Conservation (phyloP, 2,888 invertebrate genomes). For the Auanema freiburgensis region DNA sequence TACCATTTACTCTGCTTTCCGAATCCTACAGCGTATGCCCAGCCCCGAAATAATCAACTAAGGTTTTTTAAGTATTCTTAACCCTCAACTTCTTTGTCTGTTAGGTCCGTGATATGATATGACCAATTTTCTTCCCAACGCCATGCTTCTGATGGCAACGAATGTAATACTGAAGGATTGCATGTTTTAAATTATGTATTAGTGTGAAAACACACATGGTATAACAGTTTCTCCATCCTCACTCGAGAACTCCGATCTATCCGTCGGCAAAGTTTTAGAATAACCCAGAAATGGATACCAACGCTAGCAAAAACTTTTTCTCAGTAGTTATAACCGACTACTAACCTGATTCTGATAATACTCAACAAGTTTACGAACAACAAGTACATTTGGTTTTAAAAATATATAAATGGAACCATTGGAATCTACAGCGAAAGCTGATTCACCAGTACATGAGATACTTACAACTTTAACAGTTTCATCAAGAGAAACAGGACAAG, state of each 20-base stretch:
- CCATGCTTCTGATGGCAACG: conserved; percentile 25
- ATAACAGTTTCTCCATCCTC: conserved; percentile 8
- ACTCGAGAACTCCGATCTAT: conserved; percentile 27
- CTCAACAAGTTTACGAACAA: no score
- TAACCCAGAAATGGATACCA: conserved; percentile 39
- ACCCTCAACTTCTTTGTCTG: conserved; percentile 26
- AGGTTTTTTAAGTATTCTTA: no score
- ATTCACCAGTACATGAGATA: no score
- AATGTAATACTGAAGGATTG: conserved; percentile 9
- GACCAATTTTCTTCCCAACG: conserved; percentile 42
- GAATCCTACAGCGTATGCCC: conserved; percentile 35
- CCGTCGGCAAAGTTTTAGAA: conserved; percentile 27
- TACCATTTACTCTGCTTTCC: conserved; percentile 22
- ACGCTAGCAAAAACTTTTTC: conserved; percentile 16
- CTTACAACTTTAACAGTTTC: not conserved
- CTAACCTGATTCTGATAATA: no score
- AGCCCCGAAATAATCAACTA: conserved; percentile 23
- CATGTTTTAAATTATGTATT: not conserved
- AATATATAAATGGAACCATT: no score
- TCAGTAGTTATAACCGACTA: not conserved
- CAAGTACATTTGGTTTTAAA: no score
- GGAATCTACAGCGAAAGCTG: no score
- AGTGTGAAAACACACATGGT: conserved; percentile 2
- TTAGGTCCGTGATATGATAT: conserved; percentile 22
- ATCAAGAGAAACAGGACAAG: not conserved